Evolutionary conservation across 2,797 vertebrate genomes (phyloP), one percentile per base, ranked within the genome.

Genomic region (Pygocentrus nattereri): DNA sequence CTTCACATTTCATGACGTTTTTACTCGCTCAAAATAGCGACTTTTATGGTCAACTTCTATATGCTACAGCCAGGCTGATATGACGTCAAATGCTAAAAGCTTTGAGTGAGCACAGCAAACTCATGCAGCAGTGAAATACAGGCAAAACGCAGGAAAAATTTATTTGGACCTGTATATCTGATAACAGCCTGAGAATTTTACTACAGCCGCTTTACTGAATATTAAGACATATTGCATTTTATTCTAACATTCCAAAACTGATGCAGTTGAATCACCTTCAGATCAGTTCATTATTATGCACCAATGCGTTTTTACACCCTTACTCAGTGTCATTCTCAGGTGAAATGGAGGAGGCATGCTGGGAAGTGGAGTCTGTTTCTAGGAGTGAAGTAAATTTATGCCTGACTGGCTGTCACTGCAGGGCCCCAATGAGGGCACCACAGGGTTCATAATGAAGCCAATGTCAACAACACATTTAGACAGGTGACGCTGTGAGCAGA

Each of bases 321-420:
- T 64, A 4, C 23, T 61, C 12, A 61, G 25, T 61, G 56, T 61
- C 25, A 27, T 19, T 34, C 27, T 34, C 30, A 59, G 65, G 31
- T 10, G 50, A 78, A 56, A 68, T 7, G 54, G n/a, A 27, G 19
- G 74, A 80, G 74, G 69, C 76, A 41, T 65, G 41, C 68, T 12
- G 21, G 74, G 81, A 69, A 21, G 76, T 41, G 34, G 21, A 27
- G 49, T 49, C 50, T 21, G 41, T n/a, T 49, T 62, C 27, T 38
- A 62, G 41, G 47, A 49, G 52, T 47, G 30, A 59, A 49, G 54
- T 21, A 70, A 61, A 49, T 61, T 59, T 31, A 64, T 30, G 64
- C 65, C 69, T 31, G 19, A 31, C 76, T 69, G 34, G 31, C 62
- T 49, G 52, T 10, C 18, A 64, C 61, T 64, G 61, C 61, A 64